Evolutionary conservation across 2,113 vertebrate genomes (phyloP), one percentile per base, ranked within the genome.

Genomic region (Macrotis lagotis): DNA sequence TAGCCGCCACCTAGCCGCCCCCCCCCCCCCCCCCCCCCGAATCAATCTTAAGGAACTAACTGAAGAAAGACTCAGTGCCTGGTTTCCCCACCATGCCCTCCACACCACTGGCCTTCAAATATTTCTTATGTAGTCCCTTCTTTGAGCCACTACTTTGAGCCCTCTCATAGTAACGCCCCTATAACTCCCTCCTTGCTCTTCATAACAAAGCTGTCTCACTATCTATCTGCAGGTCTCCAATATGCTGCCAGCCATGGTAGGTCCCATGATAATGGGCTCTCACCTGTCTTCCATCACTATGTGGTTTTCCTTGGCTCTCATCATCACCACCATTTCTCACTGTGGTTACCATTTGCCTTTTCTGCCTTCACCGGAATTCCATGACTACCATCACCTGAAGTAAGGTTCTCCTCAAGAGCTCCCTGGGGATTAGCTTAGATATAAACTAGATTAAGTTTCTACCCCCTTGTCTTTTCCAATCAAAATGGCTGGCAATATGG

Each of bases 361-460:
- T 94, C 98, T 99, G 94, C 99, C 99, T 0, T 99, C 99, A 0
- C 99, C 99, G 0, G 99, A 99, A 97, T 99, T 99, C 98, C 99
- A 99, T 0, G 99, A 99, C 98, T 99, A 99, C 97, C 99, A 99
- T 97, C 99, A 99, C 97, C 99, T 99, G 98, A 99, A 98, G 99
- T 99, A 98, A 89, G 99, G 91, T 26, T 7, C n/a, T 3, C 6
- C 9, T 93, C 52, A n/a, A 22, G 66, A 89, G 66, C 25, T 48
- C 91, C n/a, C 0, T 83, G 28, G 0, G 1, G n/a, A 11, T 26
- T 44, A 74, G 37, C 59, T 28, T 48, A 11, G 0, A 2, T 0
- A 5, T 1, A 24, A 55, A 37, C 31, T 31, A 0, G 37, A 2
- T 28, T 26, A 93, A 47, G 0, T n/a, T 48, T 48, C 28, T 44